Evolutionary conservation across 2,888 invertebrate species (phyloP).

Genomic region (Amphipyra berbera): DNA sequence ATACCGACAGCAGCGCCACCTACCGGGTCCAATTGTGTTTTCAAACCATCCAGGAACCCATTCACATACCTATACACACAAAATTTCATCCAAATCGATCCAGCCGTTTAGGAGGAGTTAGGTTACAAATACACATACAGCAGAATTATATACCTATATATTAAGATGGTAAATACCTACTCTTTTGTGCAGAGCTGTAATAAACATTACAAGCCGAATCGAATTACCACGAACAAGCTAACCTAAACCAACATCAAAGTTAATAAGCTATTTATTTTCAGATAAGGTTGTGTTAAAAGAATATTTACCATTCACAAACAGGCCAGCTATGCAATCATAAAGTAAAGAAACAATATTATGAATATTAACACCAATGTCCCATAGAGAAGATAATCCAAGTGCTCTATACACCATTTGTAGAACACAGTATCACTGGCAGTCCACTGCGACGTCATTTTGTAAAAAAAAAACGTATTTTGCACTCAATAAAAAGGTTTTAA

Average conservation of each 20-base stretch:
- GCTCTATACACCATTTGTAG: constrained; percentile 67
- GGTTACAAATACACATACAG: too few relatives aligned
- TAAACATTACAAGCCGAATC: constrained; percentile 2
- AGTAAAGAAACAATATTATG: constrained; percentile 73
- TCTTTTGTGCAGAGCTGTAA: too few relatives aligned
- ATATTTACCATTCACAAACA: constrained; percentile 48
- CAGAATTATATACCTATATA: too few relatives aligned
- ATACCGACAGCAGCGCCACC: too few relatives aligned
- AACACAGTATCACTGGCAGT: constrained; percentile 52
- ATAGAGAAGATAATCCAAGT: constrained; percentile 76
- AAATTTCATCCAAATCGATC: too few relatives aligned
- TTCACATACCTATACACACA: too few relatives aligned
- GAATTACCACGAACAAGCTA: constrained; percentile 13
- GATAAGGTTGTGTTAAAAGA: constrained; percentile 22
- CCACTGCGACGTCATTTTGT: constrained; percentile 40
- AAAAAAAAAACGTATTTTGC: neutral
- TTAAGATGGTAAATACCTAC: too few relatives aligned
- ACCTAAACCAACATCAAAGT: constrained; percentile 13
- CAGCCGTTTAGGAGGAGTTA: too few relatives aligned
- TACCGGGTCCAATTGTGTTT: too few relatives aligned
- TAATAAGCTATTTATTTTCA: constrained; percentile 20
- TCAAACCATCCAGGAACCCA: too few relatives aligned
- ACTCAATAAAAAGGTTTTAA: neutral
- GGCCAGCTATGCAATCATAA: constrained; percentile 60
- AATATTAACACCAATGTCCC: constrained; percentile 65